phyloP scores from a whole-genome alignment of 2,888 invertebrate species.

The Diarsia rubi region DNA sequence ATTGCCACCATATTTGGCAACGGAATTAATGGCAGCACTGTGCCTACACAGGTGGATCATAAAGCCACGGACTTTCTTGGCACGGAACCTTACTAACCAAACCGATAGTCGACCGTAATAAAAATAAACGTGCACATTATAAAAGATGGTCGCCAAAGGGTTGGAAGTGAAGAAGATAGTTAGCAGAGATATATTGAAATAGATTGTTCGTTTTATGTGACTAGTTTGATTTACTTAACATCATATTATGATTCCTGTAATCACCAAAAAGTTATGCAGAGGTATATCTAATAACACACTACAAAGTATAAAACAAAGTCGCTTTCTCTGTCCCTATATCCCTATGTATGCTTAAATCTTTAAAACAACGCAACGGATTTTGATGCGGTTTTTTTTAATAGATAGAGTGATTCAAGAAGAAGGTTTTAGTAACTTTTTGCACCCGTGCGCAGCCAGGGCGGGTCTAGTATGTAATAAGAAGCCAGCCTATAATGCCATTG shows the following conservation, averaged over 20 bases:
- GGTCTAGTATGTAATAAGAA: no score
- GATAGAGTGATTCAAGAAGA: no score
- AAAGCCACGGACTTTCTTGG: constrained; percentile 37
- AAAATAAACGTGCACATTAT: constrained; percentile 19
- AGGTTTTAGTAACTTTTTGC: no score
- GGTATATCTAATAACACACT: neutral
- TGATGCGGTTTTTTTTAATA: no score
- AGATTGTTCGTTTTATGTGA: constrained; percentile 37
- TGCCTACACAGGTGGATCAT: constrained; percentile 29
- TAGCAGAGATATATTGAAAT: constrained; percentile 77
- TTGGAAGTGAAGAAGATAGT: constrained; percentile 73
- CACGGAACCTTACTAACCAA: constrained; percentile 10
- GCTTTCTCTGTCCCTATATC: no score
- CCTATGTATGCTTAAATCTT: no score
- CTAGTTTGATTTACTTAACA: neutral
- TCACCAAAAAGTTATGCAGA: neutral
- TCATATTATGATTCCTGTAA: neutral
- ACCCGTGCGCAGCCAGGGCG: no score
- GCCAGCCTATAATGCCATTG: no score
- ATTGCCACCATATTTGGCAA: constrained; percentile 37
- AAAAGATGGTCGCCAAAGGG: constrained; percentile 24
- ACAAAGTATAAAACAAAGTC: no score
- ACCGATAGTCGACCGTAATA: constrained; percentile 35
- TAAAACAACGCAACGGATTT: no score
- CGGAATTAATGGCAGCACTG: neutral